Evolutionary conservation across 2,797 vertebrate species (phyloP).

Genomic region (Knipowitschia caucasica): DNA sequence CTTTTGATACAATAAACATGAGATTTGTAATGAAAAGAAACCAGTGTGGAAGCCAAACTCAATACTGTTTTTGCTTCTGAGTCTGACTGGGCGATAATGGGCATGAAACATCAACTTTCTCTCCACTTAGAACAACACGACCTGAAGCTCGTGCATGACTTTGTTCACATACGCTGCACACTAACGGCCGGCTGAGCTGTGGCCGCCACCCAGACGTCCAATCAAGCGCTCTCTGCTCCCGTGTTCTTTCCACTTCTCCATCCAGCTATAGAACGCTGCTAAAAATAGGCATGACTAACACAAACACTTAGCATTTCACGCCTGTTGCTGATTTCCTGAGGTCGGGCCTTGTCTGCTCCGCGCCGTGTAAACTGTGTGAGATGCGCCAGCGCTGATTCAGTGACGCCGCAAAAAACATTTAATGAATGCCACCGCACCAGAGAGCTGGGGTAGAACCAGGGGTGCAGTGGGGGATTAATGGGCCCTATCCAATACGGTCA

Average conservation of each 20-base stretch:
- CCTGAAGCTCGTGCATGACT: background rate
- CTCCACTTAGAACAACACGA: background rate
- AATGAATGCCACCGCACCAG: conserved; percentile 47
- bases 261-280: conserved; percentile 54
- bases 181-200: conserved; percentile 30
- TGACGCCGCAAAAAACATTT: conserved; percentile 47
- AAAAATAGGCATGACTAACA: conserved; percentile 62
- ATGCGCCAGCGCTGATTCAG: conserved; percentile 52
- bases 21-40: too few relatives aligned
- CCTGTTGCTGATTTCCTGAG: conserved; percentile 47
- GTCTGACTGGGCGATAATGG: background rate
- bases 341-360: conserved; percentile 45
- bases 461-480: conserved; percentile 8
- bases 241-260: conserved; percentile 55
- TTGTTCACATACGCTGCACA: background rate
- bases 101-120: background rate
- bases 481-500: conserved; percentile 1
- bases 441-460: conserved; percentile 18
- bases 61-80: background rate
- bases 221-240: conserved; percentile 24
- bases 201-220: conserved; percentile 35
- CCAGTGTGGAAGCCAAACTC: background rate
- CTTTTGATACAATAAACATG: background rate
- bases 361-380: conserved; percentile 38
- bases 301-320: conserved; percentile 50